phyloP scores from a whole-genome alignment of 37 sponge, comb jelly and placozoan species.

The Oopsacas minuta region DNA sequence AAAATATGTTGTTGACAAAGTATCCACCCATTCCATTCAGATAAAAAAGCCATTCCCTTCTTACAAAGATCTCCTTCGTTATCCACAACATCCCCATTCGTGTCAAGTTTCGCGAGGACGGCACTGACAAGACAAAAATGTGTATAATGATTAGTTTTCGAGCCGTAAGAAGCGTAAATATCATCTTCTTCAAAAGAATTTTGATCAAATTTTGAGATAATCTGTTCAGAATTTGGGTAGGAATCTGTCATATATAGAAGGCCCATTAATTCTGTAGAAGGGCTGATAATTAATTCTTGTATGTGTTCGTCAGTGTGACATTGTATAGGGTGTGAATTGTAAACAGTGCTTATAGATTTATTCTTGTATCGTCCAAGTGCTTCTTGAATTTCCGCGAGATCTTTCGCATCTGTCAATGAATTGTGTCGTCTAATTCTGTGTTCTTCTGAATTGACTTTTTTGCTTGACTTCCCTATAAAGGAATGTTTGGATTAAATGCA shows the following conservation, averaged over 20 bases:
- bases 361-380: neutral
- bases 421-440: neutral
- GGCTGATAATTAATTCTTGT: neutral
- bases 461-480: neutral
- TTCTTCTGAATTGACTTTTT: neutral
- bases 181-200: neutral
- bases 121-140: neutral
- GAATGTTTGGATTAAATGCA: too few relatives aligned
- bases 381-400: slow-evolving; percentile 14
- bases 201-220: neutral
- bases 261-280: neutral
- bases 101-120: slow-evolving; percentile 1
- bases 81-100: neutral
- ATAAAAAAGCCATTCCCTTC: neutral
- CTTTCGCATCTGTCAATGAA: slow-evolving; percentile 1
- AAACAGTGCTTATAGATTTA: neutral
- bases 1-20: neutral
- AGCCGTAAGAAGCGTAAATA: neutral
- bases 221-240: neutral
- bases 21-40: slow-evolving; percentile 4
- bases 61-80: neutral
- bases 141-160: slow-evolving; percentile 1
- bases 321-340: neutral
- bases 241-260: neutral
- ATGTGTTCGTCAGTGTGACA: slow-evolving; percentile 10